phyloP scores from a whole-genome alignment of 1,140 invertebrate species.

The Drosophila santomea region DNA sequence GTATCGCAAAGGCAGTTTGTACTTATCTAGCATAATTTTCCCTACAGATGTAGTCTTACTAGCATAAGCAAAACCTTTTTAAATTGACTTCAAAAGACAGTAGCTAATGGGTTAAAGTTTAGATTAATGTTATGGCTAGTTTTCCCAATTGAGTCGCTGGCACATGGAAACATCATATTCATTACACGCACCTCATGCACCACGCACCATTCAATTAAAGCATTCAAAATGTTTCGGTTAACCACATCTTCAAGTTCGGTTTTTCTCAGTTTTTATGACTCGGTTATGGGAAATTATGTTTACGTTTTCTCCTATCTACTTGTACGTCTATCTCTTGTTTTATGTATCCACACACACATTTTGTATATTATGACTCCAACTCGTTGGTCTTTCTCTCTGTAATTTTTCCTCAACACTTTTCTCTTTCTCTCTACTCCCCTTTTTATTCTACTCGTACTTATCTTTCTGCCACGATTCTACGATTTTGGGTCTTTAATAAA shows the following conservation, averaged over 20 bases:
- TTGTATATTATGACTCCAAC: slow-evolving; percentile 64
- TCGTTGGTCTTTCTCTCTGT: slow-evolving; percentile 63
- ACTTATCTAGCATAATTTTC: background rate
- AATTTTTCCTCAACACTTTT: slow-evolving; percentile 77
- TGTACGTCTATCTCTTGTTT: slow-evolving; percentile 34
- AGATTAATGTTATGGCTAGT: slow-evolving; percentile 16
- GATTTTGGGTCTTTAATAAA: slow-evolving; percentile 32
- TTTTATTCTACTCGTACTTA: slow-evolving; percentile 41
- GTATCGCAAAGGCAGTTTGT: too few species aligned
- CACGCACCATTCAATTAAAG: slow-evolving; percentile 30
- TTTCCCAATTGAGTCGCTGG: slow-evolving; percentile 18
- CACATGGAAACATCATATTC: slow-evolving; percentile 34
- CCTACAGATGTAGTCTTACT: too few species aligned
- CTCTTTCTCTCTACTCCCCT: slow-evolving; percentile 57
- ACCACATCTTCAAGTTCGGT: slow-evolving; percentile 28
- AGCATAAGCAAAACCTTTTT: too few species aligned
- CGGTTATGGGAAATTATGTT: slow-evolving; percentile 68
- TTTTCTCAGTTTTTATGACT: slow-evolving; percentile 54
- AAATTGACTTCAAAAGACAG: background rate
- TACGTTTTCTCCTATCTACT: slow-evolving; percentile 27
- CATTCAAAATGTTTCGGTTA: slow-evolving; percentile 26
- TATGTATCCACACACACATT: slow-evolving; percentile 22
- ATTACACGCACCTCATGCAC: slow-evolving; percentile 42
- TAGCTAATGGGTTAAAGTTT: background rate
- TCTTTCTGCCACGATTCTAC: slow-evolving; percentile 48